Evolutionary conservation across 2,888 invertebrate genomes (phyloP), one percentile per base, ranked within the genome.

Genomic region (Apantesis nais): DNA sequence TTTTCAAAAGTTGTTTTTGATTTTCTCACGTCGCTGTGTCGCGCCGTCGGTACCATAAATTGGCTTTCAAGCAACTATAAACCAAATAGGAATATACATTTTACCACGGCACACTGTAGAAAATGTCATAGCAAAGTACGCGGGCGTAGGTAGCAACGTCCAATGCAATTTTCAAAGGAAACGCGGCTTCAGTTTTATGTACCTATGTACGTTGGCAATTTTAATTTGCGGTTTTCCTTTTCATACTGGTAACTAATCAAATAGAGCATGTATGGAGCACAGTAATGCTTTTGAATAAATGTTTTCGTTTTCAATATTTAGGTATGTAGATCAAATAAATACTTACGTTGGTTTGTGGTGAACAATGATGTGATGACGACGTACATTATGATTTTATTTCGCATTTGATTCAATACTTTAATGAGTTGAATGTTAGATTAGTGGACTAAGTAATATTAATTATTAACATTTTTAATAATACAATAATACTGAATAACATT

Each of bases 1-100:
- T 74, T 84, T 85, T 83, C 77, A 81, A 86, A 85, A 76, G 84
- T 83, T 85, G 84, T 88, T 89, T 88, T 85, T 84, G 80, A 77
- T 83, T 82, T 80, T 74, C 78, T 76, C 80, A 80, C 82, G 71
- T 81, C 79, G 81, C 78, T 79, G 82, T n/a, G n/a, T n/a, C n/a
- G n/a, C n/a, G n/a, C n/a, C 74, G 80, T 75, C 73, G 68, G 74
- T 79, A 72, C 75, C 79, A 84, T 83, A 88, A 89, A 90, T 90
- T 89, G 84, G 81, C 88, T 88, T 87, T 87, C 77, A 82, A 85
- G 84, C 81, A 84, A 84, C 81, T 86, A 83, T 78, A 84, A 85
- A 85, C 74, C 81, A 83, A 83, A 85, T 83, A 86, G 83, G 83
- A 85, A 85, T 86, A 86, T 79, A 86, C 70, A 64, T 77, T 77